Conservation (phyloP, 2,797 vertebrate species). For the Poecile montanus region DNA sequence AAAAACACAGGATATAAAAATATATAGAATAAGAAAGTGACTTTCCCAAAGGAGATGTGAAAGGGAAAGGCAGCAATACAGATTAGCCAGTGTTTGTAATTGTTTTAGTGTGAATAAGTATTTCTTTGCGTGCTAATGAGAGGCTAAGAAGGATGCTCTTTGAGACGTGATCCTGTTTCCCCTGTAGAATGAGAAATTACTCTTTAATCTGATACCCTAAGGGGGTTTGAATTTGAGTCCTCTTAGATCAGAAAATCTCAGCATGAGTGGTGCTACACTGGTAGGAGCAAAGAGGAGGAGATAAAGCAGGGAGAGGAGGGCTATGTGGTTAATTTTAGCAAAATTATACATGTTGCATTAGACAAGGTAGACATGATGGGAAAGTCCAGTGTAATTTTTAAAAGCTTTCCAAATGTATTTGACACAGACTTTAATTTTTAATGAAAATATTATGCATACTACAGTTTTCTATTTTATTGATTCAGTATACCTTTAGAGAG, state of each 20-base stretch:
- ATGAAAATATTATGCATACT: neutral
- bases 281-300: neutral
- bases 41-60: conserved; percentile 20
- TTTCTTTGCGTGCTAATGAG: neutral
- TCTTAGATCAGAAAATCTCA: neutral
- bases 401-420: neutral
- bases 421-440: neutral
- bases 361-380: neutral
- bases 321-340: neutral
- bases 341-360: neutral
- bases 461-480: neutral
- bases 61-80: neutral
- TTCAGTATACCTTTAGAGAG: neutral
- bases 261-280: neutral
- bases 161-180: neutral
- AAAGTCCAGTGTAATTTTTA: neutral
- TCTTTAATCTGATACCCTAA: neutral
- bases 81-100: neutral
- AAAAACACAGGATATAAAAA: neutral
- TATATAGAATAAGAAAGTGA: neutral
- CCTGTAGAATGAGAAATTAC: neutral
- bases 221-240: neutral
- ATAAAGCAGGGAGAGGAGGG: neutral
- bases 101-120: neutral
- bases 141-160: conserved; percentile 1